Percentiles rank a stretch among this genome's conserved stretches.
Conservation (phyloP, 2,888 invertebrate species). For the Girardia tigrina region DNA sequence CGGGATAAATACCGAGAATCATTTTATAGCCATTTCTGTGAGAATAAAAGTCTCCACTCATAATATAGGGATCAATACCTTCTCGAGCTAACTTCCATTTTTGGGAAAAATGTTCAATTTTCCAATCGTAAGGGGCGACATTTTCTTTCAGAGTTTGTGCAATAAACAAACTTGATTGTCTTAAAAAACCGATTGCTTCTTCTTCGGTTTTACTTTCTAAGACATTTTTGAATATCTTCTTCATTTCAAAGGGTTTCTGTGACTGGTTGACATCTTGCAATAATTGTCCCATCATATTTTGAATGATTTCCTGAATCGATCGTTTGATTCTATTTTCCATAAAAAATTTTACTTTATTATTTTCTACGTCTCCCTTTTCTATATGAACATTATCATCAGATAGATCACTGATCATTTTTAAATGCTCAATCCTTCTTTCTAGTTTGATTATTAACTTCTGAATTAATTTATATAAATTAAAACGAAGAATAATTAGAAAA, state of each 20-base stretch:
- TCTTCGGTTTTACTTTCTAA: neutral
- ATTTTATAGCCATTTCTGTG: conserved; percentile 7
- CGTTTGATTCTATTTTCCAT: no score
- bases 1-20: neutral
- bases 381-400: neutral
- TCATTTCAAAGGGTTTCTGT: neutral
- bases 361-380: neutral
- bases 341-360: neutral
- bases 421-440: neutral
- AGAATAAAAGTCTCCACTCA: conserved; percentile 2
- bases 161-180: neutral
- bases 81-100: conserved; percentile 19
- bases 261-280: neutral
- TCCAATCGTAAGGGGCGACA: neutral
- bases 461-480: neutral
- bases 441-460: conserved; percentile 10
- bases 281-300: neutral
- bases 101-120: neutral
- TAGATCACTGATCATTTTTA: neutral
- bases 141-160: neutral
- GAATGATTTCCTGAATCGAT: neutral
- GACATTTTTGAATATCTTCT: neutral
- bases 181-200: neutral
- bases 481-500: no score
- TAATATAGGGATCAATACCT: neutral